Percentiles rank a stretch among this genome's conserved stretches.
These are phyloP conservation scores for Leptoclinus maculatus DNA, from an alignment of 2,797 vertebrate genomes.

Conservation along the genomic window DNA sequence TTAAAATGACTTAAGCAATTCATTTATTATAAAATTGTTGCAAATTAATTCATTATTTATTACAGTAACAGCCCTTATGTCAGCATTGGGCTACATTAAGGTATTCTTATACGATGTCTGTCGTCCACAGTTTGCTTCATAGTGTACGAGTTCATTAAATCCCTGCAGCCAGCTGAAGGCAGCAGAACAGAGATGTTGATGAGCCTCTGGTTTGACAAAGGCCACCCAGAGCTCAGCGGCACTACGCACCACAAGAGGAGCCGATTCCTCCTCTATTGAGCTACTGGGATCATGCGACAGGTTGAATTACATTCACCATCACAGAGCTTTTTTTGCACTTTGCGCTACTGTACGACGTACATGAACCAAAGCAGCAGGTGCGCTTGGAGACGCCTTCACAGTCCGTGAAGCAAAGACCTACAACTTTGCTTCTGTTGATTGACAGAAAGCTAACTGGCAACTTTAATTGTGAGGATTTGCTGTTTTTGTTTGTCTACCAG, in stretches of 20 bases:
- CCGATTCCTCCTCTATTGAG: not conserved
- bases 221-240: not conserved
- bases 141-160: not conserved
- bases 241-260: not conserved
- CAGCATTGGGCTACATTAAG: not conserved
- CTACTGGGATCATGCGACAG: not conserved
- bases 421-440: not conserved
- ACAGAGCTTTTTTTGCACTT: not conserved
- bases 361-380: slow-evolving; percentile 1
- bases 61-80: not conserved
- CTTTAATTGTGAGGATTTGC: not conserved
- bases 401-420: not conserved
- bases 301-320: not conserved
- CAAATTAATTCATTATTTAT: too few relatives aligned
- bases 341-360: not conserved
- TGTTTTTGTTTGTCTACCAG: not conserved
- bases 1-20: not conserved
- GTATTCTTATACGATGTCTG: not conserved
- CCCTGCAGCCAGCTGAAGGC: slow-evolving; percentile 8
- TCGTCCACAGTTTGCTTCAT: not conserved
- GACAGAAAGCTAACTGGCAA: not conserved
- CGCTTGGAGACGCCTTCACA: not conserved
- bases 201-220: slow-evolving; percentile 8
- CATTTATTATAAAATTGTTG: not conserved
- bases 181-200: not conserved